Percentiles rank a stretch among this genome's conserved stretches.
phyloP scores from a whole-genome alignment of 92 coral and sea anemone species.

The Epizoanthus illoricatus region DNA sequence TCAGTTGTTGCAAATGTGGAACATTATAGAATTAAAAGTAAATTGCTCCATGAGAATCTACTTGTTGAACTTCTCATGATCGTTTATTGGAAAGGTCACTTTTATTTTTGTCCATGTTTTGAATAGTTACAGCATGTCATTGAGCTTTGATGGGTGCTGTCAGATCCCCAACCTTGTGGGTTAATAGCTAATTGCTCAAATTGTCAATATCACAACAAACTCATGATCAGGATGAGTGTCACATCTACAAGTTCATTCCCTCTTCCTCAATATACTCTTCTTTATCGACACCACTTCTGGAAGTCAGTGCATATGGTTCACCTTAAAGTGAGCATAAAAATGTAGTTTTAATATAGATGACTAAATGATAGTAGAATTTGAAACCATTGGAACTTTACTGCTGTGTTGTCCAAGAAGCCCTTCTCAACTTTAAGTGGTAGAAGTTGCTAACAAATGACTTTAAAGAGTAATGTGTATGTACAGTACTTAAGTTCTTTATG shows the following conservation, averaged over 20 bases:
- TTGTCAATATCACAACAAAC: background rate
- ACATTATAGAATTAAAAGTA: too few relatives aligned
- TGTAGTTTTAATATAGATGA: too few relatives aligned
- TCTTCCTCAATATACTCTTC: constrained; percentile 5
- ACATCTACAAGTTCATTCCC: constrained; percentile 18
- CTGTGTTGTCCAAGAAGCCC: too few relatives aligned
- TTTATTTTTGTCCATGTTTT: background rate
- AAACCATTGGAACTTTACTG: too few relatives aligned
- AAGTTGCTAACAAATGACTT: too few relatives aligned
- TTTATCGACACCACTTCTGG: constrained; percentile 12
- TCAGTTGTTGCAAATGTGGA: too few relatives aligned
- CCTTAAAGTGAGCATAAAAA: constrained; percentile 13
- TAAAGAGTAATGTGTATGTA: too few relatives aligned
- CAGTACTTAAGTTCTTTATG: too few relatives aligned
- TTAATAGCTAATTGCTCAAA: background rate
- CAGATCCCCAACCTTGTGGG: background rate
- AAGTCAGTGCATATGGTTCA: background rate
- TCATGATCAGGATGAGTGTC: background rate
- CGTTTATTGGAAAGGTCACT: background rate
- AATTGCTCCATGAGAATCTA: background rate
- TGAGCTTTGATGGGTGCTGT: background rate
- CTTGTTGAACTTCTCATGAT: background rate
- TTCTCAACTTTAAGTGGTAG: too few relatives aligned
- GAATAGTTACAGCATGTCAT: too few relatives aligned
- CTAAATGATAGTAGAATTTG: too few relatives aligned